Base-by-base conservation (phyloP, 2,888 invertebrate species). In the Pachliopta kotzebuea region DNA sequence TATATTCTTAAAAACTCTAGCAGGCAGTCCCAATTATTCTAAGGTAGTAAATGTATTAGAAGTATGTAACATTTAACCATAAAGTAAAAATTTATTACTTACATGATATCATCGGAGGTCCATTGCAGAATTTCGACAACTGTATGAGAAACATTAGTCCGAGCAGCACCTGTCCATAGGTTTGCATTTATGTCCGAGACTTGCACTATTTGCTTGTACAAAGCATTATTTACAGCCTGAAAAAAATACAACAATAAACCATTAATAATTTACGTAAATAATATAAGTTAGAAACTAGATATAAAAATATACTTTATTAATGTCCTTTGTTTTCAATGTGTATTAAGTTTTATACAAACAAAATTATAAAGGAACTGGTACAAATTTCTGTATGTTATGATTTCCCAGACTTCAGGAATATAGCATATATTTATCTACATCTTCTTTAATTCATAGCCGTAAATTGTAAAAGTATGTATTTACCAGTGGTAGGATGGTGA, bases 81-180 rank as follows among this genome's bases (percentile, higher is more conserved):
- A 7, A 23, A 52, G 23, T 0, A 49, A 20, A 8, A 42, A 20
- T 20, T 4, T 0, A 21, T 1, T 6, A 52, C 94, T 93, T 85
- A 96, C 95, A 97, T 93, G 50, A 94, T 77, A 73, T 95, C 92
- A 66, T 92, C 91, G 0, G 88, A 79, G 71, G 96, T 95, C 97
- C 96, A 97, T 8, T 93, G 88, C 23, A 96, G 76, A 63, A 97
- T 94, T 67, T 95, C 94, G 4, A 94, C 93, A 17, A 97, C 96
- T 21, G 96, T 92, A 69, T 93, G 89, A 9, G 86, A 72, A 4
- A 76, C 83, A 69, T 86, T 86, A 23, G 86, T 79, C 56, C 91
- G 84, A 20, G 87, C 81, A n/a, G 67, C 68, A 1, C 70, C 70
- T 0, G 78, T 81, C 81, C 87, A 88, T 20, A 80, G 72, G 4